A percentile compares a stretch with the other conserved stretches of the same genome.
Evolutionary conservation across 2,113 vertebrate species (phyloP).

Genomic region (Megaceryle maxima): DNA sequence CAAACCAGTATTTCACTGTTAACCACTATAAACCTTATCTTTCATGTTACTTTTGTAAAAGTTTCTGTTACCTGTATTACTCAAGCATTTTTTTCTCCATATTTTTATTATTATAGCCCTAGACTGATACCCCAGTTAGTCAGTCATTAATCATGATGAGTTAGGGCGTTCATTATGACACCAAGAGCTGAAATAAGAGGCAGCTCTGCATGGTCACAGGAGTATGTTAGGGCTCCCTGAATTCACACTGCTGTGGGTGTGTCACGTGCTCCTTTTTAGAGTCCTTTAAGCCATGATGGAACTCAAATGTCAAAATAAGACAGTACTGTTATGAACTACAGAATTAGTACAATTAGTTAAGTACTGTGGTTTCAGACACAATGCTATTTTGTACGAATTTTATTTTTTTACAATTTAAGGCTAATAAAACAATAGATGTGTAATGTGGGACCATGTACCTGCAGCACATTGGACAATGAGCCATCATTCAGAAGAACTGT

Average conservation of each 20-base stretch:
- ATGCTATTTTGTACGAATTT: not conserved
- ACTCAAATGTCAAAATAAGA: not conserved
- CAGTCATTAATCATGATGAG: not conserved
- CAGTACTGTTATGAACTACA: not conserved
- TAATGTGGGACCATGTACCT: not conserved
- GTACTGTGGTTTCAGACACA: not conserved
- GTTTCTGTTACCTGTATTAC: not conserved
- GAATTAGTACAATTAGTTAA: not conserved
- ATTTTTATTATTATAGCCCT: not conserved
- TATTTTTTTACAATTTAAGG: not conserved
- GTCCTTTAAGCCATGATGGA: not conserved
- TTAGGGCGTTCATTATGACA: not conserved
- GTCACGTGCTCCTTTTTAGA: not conserved
- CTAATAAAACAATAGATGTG: not conserved
- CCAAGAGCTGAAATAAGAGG: not conserved
- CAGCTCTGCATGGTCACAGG: not conserved
- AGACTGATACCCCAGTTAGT: not conserved
- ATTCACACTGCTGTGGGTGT: fast-evolving
- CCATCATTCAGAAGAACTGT: fast-evolving
- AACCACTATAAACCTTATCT: not conserved
- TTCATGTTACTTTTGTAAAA: not conserved
- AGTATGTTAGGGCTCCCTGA: not conserved
- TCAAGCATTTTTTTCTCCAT: not conserved
- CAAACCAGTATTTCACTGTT: not conserved
- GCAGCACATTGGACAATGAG: fast-evolving